Conservation (phyloP, 2,797 vertebrate genomes). For the Hydrophis major region DNA sequence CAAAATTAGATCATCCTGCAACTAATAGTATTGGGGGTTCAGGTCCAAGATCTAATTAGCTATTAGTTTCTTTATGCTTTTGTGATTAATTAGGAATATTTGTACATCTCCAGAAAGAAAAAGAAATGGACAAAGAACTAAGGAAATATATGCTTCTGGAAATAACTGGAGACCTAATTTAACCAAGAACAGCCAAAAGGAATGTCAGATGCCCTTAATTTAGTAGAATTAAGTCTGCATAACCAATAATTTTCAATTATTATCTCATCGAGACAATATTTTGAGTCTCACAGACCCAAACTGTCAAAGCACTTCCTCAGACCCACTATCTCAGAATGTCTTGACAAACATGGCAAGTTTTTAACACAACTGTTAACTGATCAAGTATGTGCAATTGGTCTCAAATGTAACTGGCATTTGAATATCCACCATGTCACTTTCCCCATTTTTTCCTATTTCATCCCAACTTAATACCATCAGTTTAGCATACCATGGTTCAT, state of each 20-base stretch:
- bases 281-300: not conserved
- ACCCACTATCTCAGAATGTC: not conserved
- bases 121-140: rapidly evolving
- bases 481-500: not conserved
- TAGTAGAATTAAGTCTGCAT: not conserved
- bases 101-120: not conserved
- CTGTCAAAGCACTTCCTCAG: not conserved
- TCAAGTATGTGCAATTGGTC: not conserved
- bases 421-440: not conserved
- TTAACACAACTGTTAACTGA: not conserved
- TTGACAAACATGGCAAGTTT: not conserved
- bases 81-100: slow-evolving; percentile 21
- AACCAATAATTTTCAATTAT: not conserved
- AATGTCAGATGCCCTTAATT: not conserved
- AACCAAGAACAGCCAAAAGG: not conserved
- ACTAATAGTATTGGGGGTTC: slow-evolving; percentile 5
- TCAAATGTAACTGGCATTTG: not conserved
- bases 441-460: not conserved
- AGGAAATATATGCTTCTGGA: not conserved
- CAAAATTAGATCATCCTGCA: slow-evolving; percentile 37
- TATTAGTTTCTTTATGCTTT: not conserved
- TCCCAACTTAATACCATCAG: not conserved
- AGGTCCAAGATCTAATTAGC: slow-evolving; percentile 31
- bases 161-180: not conserved
- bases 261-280: not conserved